A percentile compares a stretch with the other conserved stretches of the same genome.
Evolutionary conservation across 2,797 vertebrate species (phyloP).

Genomic region (Toxotes lorentzi): DNA sequence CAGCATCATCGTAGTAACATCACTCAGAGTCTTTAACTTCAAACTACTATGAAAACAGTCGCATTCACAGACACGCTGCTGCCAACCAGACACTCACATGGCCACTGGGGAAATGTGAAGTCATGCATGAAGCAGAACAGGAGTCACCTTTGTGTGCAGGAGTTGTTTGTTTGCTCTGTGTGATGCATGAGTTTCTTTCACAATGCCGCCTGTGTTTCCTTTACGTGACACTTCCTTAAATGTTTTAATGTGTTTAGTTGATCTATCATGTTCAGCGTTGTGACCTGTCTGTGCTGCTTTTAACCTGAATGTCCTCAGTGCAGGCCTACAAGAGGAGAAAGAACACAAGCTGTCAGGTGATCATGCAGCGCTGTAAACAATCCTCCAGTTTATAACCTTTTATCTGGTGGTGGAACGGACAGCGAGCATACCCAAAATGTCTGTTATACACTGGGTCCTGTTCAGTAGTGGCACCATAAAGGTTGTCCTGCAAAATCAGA

Average conservation of each 20-base stretch:
- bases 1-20: not conserved
- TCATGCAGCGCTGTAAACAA: not conserved
- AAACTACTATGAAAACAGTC: not conserved
- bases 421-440: not conserved
- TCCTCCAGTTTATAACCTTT: not conserved
- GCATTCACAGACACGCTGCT: not conserved
- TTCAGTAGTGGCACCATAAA: not conserved
- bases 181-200: conserved; percentile 4
- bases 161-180: not conserved
- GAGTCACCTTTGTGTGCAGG: conserved; percentile 31
- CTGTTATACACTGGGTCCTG: not conserved
- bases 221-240: not conserved
- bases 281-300: not conserved
- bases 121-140: conserved; percentile 54
- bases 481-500: not conserved
- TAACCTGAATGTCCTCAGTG: not conserved
- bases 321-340: not conserved
- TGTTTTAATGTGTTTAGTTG: not conserved
- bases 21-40: not conserved
- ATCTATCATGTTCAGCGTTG: not conserved
- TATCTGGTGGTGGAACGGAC: not conserved
- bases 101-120: conserved; percentile 43
- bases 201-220: not conserved
- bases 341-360: not conserved
- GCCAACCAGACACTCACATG: conserved; percentile 8